Evolutionary conservation across 2,113 vertebrate species (phyloP), one percentile per base, ranked within the genome.

Genomic region (Lamprotornis superbus): DNA sequence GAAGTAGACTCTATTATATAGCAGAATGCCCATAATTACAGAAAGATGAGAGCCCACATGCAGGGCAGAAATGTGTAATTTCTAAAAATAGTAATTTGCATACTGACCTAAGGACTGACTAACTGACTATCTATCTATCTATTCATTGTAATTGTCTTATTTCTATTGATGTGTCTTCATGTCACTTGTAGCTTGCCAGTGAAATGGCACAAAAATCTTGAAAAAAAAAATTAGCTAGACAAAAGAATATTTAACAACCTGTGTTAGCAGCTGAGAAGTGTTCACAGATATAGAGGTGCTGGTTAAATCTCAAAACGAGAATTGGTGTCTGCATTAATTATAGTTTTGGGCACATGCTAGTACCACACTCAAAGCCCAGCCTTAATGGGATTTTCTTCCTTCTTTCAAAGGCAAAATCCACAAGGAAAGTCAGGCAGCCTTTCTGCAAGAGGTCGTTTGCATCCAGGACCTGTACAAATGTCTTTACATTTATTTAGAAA

Each of bases 401-500:
- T 75, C 49, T 77, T 88, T 82, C 67, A 46, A 40, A 65, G 46
- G 49, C 44, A 88, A 65, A 93, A 76, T 11, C 49, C 85, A 60
- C 35, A 14, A 46, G 81, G 27, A 82, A 83, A 76, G 8, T 21
- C 28, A 74, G 52, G 44, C 70, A 84, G 65, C 40, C 65, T 82
- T 89, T 61, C 75, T 86, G 76, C 40, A 79, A 82, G 52, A 61
- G 78, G 64, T 33, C 3, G 3, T 86, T 95, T 96, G 88, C 67
- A 88, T 73, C 82, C 70, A 57, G 63, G 87, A 83, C 2, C 4
- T 80, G 74, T 70, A 83, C 85, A 88, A 95, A 94, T 85, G 57
- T 61, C 87, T 76, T 80, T 49, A 65, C 19, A 49, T 92, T 93
- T 93, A 88, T 88, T 95, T 94, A 90, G 88, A 93, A 96, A 93